Percentiles rank a stretch among this genome's conserved stretches.
These are phyloP conservation scores for Microchrysa polita DNA, from an alignment of 2,888 invertebrate genomes.

Conservation along the genomic window DNA sequence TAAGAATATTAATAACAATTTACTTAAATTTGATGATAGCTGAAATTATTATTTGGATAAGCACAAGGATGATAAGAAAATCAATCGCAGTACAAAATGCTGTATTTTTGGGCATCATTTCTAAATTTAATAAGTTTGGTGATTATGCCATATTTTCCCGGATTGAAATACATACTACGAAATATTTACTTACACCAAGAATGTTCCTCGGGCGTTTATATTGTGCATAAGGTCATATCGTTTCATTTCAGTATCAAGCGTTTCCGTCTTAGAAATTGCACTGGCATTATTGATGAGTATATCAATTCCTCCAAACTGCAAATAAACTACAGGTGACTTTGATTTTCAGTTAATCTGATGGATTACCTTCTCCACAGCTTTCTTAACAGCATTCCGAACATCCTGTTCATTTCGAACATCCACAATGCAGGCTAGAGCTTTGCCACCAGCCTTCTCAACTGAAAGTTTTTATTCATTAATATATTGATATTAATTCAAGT, in stretches of 20 bases:
- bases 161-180: no score
- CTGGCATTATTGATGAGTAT: constrained; percentile 96
- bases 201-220: constrained; percentile 95
- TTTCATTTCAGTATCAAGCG: constrained; percentile 91
- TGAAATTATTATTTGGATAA: no score
- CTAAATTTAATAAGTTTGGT: no score
- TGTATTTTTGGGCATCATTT: no score
- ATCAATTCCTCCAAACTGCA: constrained; percentile 92
- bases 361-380: constrained; percentile 69
- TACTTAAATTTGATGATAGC: no score
- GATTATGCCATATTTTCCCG: no score
- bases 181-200: constrained; percentile 87
- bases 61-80: no score
- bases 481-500: no score
- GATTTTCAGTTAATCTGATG: not conserved
- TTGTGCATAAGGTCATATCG: constrained; percentile 95
- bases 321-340: constrained; percentile 45
- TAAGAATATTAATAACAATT: no score
- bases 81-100: no score
- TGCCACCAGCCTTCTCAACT: constrained; percentile 78
- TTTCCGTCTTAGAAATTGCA: constrained; percentile 87
- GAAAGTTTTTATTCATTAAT: not conserved
- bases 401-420: constrained; percentile 83
- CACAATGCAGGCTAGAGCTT: constrained; percentile 81
- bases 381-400: constrained; percentile 72